Evolutionary conservation across 2,888 invertebrate species (phyloP), one percentile per base, ranked within the genome.

Genomic region (Pomacea canaliculata): DNA sequence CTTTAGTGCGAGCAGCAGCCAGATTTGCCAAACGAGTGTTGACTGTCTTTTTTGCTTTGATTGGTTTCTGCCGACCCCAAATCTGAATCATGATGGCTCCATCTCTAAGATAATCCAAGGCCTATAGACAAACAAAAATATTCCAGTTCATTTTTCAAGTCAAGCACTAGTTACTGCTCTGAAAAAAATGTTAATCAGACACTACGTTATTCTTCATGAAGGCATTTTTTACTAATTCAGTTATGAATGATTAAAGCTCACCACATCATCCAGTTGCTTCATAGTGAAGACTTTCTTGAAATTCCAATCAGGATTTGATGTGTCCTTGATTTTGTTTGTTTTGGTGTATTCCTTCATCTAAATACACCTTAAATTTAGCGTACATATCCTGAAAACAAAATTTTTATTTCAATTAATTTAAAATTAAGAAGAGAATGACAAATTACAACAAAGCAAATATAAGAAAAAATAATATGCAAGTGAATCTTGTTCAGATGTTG

Each of bases 1-100:
- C 84, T 56, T 83, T 83, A 27, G 82, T 78, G 65, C 83, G 63
- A 46, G 83, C 78, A 46, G 83, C 76, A 59, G 84, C 83, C 56
- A 83, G 76, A 60, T 87, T 81, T 56, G 80, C 81, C 65, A 85
- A 78, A 27, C 84, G 85, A 12, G 86, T 87, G 80, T 86, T 86
- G 70, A 85, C 78, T 10, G 37, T 75, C 59, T 82, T 85, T 80
- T 89, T 88, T 48, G 80, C 76, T 78, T 87, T 86, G 8, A 81
- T 80, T 37, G 88, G 86, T 59, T 90, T 87, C 82, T 93, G 92
- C 78, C 91, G 91, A 18, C 92, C 93, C 91, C 91, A 92, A 27
- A 93, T 89, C 79, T 92, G 91, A 23, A 93, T 89, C 80, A 91
- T 90, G 70, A 93, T 85, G 73, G 90, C 91, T 13, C 90, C 90